These are phyloP conservation scores for Pseudomyrmex sp. DNA, from an alignment of 1,140 invertebrate genomes.

Conservation along the genomic window DNA sequence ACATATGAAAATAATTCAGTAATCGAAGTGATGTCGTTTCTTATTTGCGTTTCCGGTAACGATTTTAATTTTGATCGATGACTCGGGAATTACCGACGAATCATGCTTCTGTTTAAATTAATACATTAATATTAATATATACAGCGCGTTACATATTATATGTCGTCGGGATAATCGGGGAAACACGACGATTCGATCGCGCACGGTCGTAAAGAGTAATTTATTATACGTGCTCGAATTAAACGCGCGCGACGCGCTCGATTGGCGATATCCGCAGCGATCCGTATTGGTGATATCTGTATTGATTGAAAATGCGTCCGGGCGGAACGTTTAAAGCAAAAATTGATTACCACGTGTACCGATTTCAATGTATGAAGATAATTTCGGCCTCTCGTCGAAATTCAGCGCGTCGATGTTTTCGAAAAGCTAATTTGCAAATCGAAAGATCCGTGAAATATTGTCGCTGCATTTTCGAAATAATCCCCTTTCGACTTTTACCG, in stretches of 20 bases:
- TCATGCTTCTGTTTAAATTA: slow-evolving; percentile 34
- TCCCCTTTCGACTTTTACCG: neutral
- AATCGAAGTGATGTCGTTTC: neutral
- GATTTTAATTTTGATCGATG: slow-evolving; percentile 26
- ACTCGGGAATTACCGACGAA: slow-evolving; percentile 26
- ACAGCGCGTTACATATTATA: slow-evolving; percentile 34
- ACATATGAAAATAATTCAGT: no score
- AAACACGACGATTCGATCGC: neutral
- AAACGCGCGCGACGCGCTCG: slow-evolving; percentile 15
- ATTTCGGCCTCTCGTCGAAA: slow-evolving; percentile 27
- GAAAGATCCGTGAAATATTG: slow-evolving; percentile 4
- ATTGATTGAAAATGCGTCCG: slow-evolving; percentile 41
- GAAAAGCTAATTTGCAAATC: slow-evolving; percentile 23
- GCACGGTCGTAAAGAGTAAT: slow-evolving; percentile 35
- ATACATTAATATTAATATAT: slow-evolving; percentile 53
- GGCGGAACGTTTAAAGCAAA: slow-evolving; percentile 26
- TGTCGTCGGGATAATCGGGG: slow-evolving; percentile 23
- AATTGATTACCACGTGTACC: slow-evolving; percentile 41
- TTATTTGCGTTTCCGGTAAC: neutral
- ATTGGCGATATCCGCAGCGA: slow-evolving; percentile 20
- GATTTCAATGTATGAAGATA: slow-evolving; percentile 54
- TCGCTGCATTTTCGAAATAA: neutral
- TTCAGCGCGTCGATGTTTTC: slow-evolving; percentile 10
- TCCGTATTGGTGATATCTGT: slow-evolving; percentile 45
- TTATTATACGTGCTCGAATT: slow-evolving; percentile 44